Base-by-base conservation (phyloP, 2,113 vertebrate species). In the Brachyhypopomus occidentalis region DNA sequence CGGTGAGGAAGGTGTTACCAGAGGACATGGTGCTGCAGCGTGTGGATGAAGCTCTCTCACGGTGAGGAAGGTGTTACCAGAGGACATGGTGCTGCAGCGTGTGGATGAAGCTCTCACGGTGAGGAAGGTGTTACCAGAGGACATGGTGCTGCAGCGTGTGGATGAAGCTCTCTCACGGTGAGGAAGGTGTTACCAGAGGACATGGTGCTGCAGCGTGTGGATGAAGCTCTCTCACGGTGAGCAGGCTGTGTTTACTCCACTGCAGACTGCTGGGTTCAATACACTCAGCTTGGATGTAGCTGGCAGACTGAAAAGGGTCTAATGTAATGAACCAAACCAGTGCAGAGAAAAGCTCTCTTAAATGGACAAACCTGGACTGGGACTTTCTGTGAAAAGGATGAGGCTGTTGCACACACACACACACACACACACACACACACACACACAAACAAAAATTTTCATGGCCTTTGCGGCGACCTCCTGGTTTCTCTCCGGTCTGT, bases 231-330 rank as follows among this genome's bases (percentile, higher is more conserved):
- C 25, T 80, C 41, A 73, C 16, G 16, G 41, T 22, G 72, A 64
- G 78, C 70, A 64, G 20, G 55, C 38, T 73, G 64, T 34, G 58
- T 83, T 78, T 67, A 62, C 41, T 6, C 14, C 36, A 20, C 74
- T 62, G 60, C 62, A 69, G n/a, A 38, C 19, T 52, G 76, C 23
- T 75, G 70, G 52, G 72, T 55, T 52, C 70, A 63, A 56, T 56
- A 74, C 20, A 79, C 23, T 52, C 71, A 9, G 25, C 52, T 74
- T 2, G 55, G 70, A 55, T 74, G 36, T 16, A 45, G 45, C 27
- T 38, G 79, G 45, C 79, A 80, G 20, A 48, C 64, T 52, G 30
- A 63, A 74, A 66, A 74, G 14, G 36, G 36, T 16, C 41, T 22
- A 70, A 70, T 8, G n/a, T n/a, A 60, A 60, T 5, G 45, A 14